Base-by-base conservation (phyloP, 2,888 invertebrate genomes). In the Cybosia mesomella region DNA sequence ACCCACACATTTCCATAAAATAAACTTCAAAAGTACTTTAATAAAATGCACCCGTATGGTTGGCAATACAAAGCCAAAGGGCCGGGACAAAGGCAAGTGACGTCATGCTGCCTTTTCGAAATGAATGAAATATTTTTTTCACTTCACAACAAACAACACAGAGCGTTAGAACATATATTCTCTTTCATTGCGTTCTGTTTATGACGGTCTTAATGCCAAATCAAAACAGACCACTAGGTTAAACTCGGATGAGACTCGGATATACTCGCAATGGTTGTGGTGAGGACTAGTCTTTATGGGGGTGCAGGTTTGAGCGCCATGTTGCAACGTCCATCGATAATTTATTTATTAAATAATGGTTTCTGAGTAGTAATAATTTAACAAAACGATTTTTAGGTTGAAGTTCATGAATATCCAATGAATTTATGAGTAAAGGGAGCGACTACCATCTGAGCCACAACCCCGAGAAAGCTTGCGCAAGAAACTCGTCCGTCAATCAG, bases 81-180 rank as follows among this genome's bases (percentile, higher is more conserved):
- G 66, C 67, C 67, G 70, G 71, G 66, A 72, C 66, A 68, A 72
- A 72, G 70, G 62, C 64, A 62, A 66, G 66, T 58, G 72, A 67
- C 74, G 72, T 74, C 82, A 75, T 70, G 76, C 74, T 72, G 72
- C 32, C 70, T 72, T 77, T 73, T 72, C 74, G 68, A 32, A 58
- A 62, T 64, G 71, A 71, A 49, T 11, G 63, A 63, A 57, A 21
- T 53, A 58, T 59, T 72, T 75, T 71, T 64, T 64, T 21, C 55
- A 21, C 54, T 61, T 39, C 39, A 75, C 73, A 75, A 74, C 70
- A 63, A 71, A 67, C 24, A 71, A 71, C 58, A 64, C 10, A 66
- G 32, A 73, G 71, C 59, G 63, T 4, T 10, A 66, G 58, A 36
- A 58, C 60, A 58, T 66, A 68, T 63, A 66, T 68, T 64, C 60